Evolutionary conservation across 2,797 vertebrate genomes (phyloP), one percentile per base, ranked within the genome.

Genomic region (Pangasius djambal): DNA sequence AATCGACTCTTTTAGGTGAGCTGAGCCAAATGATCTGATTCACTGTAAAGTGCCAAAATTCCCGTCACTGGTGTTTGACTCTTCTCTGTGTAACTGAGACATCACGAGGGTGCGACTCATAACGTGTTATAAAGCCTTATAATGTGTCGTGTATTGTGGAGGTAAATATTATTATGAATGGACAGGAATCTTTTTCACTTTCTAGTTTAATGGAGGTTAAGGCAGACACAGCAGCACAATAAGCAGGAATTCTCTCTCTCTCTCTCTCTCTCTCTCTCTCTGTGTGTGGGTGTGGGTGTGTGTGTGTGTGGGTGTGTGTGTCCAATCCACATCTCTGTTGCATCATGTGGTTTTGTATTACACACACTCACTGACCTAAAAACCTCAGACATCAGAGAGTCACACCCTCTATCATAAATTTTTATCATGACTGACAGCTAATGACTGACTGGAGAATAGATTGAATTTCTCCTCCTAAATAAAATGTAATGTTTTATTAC

Each of bases 331-430:
- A 44, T 55, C 65, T 44, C 28, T 75, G 40, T 75, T 50, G 44
- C 25, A 2, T 77, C 25, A n/a, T 40, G 0, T n/a, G 44, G 44
- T 52, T 78, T 31, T 78, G 13, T 52, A 52, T 52, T 78, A 18
- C 75, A 52, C 75, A 78, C 15, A 52, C 75, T 31, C 20, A 44
- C 70, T 74, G 70, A 22, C 70, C 34, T 74, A 74, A 74, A 74
- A 52, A 52, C 28, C 75, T 78, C 75, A 55, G 28, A 31, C 28
- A 20, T 79, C n/a, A 78, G 13, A 3, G 13, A 6, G 48, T 55
- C 15, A 78, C 50, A 78, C 28, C 48, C 40, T 78, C 6, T 28
- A 78, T 78, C n/a, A 78, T 78, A 78, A 31, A 78, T 55, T 0
- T 78, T 52, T 18, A 52, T 16, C 20, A 44, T 74, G 37, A 2